Conservation (phyloP, 2,888 invertebrate species). For the Melieria picta region DNA sequence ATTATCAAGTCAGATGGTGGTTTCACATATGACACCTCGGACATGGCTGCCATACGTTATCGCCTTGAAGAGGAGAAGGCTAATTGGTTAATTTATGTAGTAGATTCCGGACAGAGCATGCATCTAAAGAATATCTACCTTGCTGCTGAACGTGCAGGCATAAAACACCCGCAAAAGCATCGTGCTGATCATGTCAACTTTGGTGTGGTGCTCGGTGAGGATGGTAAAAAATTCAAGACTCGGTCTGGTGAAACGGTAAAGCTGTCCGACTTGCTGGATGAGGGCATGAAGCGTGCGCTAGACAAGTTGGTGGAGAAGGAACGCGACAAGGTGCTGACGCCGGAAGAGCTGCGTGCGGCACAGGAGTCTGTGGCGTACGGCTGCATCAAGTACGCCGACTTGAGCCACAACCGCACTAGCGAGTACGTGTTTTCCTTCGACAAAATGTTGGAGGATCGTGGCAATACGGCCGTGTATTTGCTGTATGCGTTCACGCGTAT, state of each 20-base stretch:
- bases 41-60: slow-evolving; percentile 91
- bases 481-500: slow-evolving; percentile 95
- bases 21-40: slow-evolving; percentile 97
- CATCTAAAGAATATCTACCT: slow-evolving; percentile 76
- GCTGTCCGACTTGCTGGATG: slow-evolving; percentile 87
- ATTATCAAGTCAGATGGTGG: slow-evolving; percentile 95
- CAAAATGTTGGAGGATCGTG: slow-evolving; percentile 98
- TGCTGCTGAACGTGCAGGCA: slow-evolving; percentile 82
- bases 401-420: slow-evolving; percentile 90
- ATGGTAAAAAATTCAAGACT: slow-evolving; percentile 99
- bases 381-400: slow-evolving; percentile 98
- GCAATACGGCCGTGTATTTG: slow-evolving; percentile 98
- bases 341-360: slow-evolving; percentile 82
- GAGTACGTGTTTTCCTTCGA: slow-evolving; percentile 99
- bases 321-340: slow-evolving; percentile 82
- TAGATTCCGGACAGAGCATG: slow-evolving; percentile 89
- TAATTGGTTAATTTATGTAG: slow-evolving; percentile 92
- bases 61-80: slow-evolving; percentile 85
- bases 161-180: slow-evolving; percentile 72
- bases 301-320: slow-evolving; percentile 89
- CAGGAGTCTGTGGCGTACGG: slow-evolving; percentile 96
- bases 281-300: slow-evolving; percentile 84
- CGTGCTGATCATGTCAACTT: slow-evolving; percentile 93
- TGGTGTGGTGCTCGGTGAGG: slow-evolving; percentile 97
- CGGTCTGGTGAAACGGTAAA: slow-evolving; percentile 95